Evolutionary conservation across 2,888 invertebrate genomes (phyloP).

Genomic region (Lamellibrachia columna): DNA sequence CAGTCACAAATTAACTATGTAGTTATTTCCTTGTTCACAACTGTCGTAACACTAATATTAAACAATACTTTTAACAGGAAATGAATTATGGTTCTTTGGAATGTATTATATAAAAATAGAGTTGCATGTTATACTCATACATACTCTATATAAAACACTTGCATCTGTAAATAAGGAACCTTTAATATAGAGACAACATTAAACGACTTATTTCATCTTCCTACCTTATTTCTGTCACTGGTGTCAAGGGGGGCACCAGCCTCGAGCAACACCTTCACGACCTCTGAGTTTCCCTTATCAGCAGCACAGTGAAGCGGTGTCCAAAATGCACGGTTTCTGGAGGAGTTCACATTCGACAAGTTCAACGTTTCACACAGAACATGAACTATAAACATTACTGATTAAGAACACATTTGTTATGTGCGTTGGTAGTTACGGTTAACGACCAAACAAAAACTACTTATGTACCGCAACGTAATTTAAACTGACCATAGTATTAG

Average conservation of each 20-base stretch:
- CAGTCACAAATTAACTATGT: neutral
- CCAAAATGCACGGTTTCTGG: slow-evolving; percentile 26
- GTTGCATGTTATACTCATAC: neutral
- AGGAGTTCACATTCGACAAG: neutral
- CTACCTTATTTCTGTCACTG: slow-evolving; percentile 47
- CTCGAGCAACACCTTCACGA: slow-evolving; percentile 44
- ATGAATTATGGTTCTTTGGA: neutral
- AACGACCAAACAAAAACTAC: no score
- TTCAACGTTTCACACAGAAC: no score
- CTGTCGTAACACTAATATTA: neutral
- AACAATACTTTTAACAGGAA: neutral
- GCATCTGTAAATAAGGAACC: neutral
- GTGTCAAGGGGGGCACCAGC: slow-evolving; percentile 51
- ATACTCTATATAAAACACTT: neutral
- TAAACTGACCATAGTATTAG: no score
- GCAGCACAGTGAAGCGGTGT: slow-evolving; percentile 58
- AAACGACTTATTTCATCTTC: slow-evolving; percentile 24
- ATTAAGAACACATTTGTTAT: no score
- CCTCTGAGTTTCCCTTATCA: slow-evolving; percentile 43
- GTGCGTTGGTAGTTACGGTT: no score
- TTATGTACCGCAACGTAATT: no score
- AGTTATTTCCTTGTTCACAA: neutral
- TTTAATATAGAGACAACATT: neutral
- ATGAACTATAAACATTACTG: no score
- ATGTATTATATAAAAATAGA: neutral